Percentiles rank a stretch among this genome's conserved stretches.
Evolutionary conservation across 2,888 invertebrate genomes (phyloP).

Genomic region (Tetranychus piercei): DNA sequence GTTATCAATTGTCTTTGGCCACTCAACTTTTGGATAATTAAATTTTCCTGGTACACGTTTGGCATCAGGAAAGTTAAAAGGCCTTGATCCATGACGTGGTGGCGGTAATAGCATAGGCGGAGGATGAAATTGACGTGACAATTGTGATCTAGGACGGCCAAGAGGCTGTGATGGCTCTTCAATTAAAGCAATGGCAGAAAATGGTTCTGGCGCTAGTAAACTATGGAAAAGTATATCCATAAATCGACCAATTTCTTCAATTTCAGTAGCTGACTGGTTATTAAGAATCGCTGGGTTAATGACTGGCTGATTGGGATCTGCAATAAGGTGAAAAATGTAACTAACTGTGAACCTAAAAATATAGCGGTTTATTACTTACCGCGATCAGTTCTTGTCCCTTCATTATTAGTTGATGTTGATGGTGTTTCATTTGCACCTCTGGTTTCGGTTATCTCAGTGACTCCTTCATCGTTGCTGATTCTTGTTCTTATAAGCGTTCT

Average conservation of each 20-base stretch:
- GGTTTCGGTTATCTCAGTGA: background rate
- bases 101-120: background rate
- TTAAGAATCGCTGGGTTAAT: background rate
- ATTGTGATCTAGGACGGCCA: background rate
- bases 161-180: background rate
- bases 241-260: background rate
- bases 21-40: no score
- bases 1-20: no score
- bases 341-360: background rate
- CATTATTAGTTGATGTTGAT: background rate
- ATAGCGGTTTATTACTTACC: no score
- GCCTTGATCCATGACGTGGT: background rate
- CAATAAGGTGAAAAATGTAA: background rate
- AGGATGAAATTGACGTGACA: background rate
- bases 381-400: background rate
- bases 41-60: no score
- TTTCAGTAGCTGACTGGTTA: background rate
- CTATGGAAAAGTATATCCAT: background rate
- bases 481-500: background rate
- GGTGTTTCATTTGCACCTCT: background rate
- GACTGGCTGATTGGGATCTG: background rate
- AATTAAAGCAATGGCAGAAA: background rate
- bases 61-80: no score
- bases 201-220: background rate
- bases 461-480: background rate